These are phyloP conservation scores for Dilophus febrilis DNA, from an alignment of 2,888 invertebrate genomes.

Conservation along the genomic window DNA sequence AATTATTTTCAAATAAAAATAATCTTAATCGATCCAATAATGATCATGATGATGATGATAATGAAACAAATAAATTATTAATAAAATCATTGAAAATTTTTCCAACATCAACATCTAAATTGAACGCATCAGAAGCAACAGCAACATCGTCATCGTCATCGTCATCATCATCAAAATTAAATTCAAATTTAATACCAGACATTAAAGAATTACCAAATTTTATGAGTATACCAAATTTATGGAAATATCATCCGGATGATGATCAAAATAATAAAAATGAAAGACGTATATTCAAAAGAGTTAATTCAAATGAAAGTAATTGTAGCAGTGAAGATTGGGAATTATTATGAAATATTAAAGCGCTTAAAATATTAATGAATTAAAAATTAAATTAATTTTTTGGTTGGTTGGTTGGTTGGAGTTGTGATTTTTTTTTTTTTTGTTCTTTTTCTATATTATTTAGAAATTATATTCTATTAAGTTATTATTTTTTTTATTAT, in stretches of 20 bases:
- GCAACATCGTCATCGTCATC: background rate
- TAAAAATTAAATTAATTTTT: no score
- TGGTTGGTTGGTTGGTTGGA: no score
- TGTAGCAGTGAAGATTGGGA: slow-evolving; percentile 22
- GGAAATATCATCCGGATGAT: slow-evolving; percentile 37
- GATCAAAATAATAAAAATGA: slow-evolving; percentile 3
- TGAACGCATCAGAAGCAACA: no score
- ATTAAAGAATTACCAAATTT: slow-evolving; percentile 27
- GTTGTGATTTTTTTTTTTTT: no score
- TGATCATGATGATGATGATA: background rate
- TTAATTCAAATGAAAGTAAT: slow-evolving; percentile 12
- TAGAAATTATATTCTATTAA: no score
- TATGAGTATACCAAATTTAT: slow-evolving; percentile 37
- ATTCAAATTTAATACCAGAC: slow-evolving; percentile 14
- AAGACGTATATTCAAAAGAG: slow-evolving; percentile 1
- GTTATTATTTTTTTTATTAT: no score
- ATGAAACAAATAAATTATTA: no score
- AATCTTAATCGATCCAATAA: slow-evolving; percentile 1
- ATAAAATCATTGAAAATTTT: no score
- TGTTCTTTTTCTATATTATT: no score
- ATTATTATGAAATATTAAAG: slow-evolving; percentile 13
- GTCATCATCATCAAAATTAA: background rate
- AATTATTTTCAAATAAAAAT: slow-evolving; percentile 6
- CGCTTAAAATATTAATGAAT: no score
- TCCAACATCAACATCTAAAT: no score